phyloP scores from a whole-genome alignment of 2,797 vertebrate species.

The Myotis planiceps region DNA sequence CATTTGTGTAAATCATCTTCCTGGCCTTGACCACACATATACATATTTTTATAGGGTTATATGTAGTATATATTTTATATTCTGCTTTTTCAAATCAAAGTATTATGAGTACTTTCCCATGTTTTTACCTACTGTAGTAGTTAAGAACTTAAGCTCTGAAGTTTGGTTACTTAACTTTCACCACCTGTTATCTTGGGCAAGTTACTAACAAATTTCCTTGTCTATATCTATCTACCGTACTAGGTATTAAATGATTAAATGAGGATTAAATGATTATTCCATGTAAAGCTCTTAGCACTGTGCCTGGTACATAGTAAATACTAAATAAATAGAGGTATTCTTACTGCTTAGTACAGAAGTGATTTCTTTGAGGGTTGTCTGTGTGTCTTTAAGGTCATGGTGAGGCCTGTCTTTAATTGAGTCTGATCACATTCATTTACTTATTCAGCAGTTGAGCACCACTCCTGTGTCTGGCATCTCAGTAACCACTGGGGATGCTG shows the following conservation, averaged over 20 bases:
- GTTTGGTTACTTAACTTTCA: slow-evolving; percentile 38
- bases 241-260: slow-evolving; percentile 35
- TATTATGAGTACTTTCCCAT: slow-evolving; percentile 55
- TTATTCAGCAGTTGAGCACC: neutral
- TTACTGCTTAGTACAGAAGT: slow-evolving; percentile 50
- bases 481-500: neutral
- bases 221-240: slow-evolving; percentile 44
- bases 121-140: slow-evolving; percentile 42
- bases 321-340: slow-evolving; percentile 68
- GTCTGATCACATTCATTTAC: neutral
- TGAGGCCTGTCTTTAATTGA: neutral
- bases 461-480: neutral
- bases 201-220: slow-evolving; percentile 46
- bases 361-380: slow-evolving; percentile 63
- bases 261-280: slow-evolving; percentile 62
- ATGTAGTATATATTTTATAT: slow-evolving; percentile 64
- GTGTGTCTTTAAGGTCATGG: slow-evolving; percentile 10
- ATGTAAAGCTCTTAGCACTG: slow-evolving; percentile 60
- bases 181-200: slow-evolving; percentile 30
- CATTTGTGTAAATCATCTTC: slow-evolving; percentile 15
- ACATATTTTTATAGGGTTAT: slow-evolving; percentile 50
- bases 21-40: neutral
- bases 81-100: slow-evolving; percentile 66
- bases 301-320: slow-evolving; percentile 62
- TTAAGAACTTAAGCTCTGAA: slow-evolving; percentile 46